Evolutionary conservation across 2,113 vertebrate species (phyloP).

Genomic region (Dipodomys stephensi): DNA sequence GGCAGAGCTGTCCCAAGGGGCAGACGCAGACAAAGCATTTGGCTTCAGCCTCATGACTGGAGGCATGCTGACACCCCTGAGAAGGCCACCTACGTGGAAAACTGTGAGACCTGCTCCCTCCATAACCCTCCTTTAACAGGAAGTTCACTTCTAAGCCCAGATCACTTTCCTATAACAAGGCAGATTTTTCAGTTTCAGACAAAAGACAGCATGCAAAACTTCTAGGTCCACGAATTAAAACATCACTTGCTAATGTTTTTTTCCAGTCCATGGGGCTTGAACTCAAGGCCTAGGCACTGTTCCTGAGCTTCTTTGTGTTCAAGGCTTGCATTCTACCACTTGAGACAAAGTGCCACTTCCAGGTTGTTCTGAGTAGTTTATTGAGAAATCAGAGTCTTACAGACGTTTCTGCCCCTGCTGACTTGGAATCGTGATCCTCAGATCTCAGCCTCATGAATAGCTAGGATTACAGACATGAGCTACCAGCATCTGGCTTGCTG

Average conservation of each 20-base stretch:
- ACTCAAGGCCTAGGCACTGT: no score
- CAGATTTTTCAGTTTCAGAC: not conserved
- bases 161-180: not conserved
- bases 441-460: no score
- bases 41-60: constrained; percentile 38
- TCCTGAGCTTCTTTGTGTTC: no score
- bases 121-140: not conserved
- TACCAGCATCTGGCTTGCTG: not conserved
- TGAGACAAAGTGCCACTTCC: no score
- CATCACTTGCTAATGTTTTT: not conserved
- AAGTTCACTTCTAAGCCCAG: constrained; percentile 2
- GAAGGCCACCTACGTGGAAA: constrained; percentile 67
- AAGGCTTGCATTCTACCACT: no score
- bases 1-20: constrained; percentile 6
- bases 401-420: no score
- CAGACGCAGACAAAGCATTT: constrained; percentile 55
- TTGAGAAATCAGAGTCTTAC: no score
- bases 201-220: not conserved
- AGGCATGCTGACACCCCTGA: not conserved
- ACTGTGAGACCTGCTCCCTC: not conserved
- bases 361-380: no score
- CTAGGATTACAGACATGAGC: no score
- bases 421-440: no score
- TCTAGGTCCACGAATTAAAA: not conserved
- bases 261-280: no score